Conservation (phyloP, 2,113 vertebrate species). For the Microcebus jonahi region DNA sequence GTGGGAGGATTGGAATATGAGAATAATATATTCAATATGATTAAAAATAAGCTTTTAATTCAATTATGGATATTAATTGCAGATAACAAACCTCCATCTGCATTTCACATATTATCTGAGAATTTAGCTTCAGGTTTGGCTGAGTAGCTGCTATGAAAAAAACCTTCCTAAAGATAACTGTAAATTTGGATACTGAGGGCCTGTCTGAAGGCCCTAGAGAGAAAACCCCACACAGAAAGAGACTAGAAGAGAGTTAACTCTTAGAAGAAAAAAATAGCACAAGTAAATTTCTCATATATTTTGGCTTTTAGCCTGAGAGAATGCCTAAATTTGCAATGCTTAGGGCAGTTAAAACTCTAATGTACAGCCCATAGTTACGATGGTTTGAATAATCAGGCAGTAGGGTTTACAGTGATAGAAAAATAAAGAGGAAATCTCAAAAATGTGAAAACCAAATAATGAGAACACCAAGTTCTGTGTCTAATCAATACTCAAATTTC, state of each 20-base stretch:
- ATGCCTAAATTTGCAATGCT: not conserved
- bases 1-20: conserved; percentile 18
- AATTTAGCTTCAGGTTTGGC: conserved; percentile 16
- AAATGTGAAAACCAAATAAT: not conserved
- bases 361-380: not conserved
- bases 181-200: not conserved
- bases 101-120: conserved; percentile 47
- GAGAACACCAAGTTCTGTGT: not conserved
- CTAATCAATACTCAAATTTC: not conserved
- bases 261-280: not conserved
- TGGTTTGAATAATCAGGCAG: not conserved
- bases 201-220: not conserved
- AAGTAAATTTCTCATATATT: not conserved
- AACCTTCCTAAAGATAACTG: not conserved
- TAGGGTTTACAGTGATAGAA: not conserved
- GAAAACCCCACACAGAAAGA: not conserved
- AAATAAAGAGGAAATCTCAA: not conserved
- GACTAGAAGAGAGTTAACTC: not conserved
- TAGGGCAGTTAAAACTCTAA: not conserved
- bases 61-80: conserved; percentile 55
- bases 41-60: conserved; percentile 67
- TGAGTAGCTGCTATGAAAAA: conserved; percentile 1
- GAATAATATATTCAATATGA: conserved; percentile 52
- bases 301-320: not conserved
- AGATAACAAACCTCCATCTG: conserved; percentile 46